phyloP scores from a whole-genome alignment of 2,797 vertebrate genomes.

The Lepus townsendii region DNA sequence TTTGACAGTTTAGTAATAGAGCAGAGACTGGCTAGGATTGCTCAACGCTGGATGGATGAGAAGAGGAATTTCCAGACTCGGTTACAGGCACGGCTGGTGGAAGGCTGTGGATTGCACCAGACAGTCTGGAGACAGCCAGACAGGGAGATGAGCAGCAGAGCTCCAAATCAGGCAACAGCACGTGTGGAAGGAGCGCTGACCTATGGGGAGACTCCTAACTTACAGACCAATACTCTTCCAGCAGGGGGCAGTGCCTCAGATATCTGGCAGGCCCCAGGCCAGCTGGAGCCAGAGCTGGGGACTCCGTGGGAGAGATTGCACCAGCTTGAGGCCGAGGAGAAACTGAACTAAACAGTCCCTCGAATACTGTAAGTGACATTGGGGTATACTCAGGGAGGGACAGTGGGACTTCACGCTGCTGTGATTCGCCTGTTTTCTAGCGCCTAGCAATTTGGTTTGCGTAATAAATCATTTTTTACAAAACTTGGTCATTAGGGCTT shows the following conservation, averaged over 20 bases:
- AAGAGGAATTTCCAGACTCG: constrained; percentile 68
- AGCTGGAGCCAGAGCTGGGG: constrained; percentile 55
- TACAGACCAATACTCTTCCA: constrained; percentile 73
- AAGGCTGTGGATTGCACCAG: constrained; percentile 50
- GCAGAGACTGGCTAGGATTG: constrained; percentile 12
- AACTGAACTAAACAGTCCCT: constrained; percentile 62
- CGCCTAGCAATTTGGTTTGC: constrained; percentile 29
- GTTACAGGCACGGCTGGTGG: constrained; percentile 41
- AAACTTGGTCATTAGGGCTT: constrained; percentile 11
- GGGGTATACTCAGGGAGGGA: constrained; percentile 54
- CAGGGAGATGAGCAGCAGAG: constrained; percentile 57
- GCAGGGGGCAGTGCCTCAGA: constrained; percentile 77
- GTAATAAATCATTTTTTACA: constrained; percentile 34
- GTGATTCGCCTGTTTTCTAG: constrained; percentile 37
- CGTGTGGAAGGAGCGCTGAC: constrained; percentile 54
- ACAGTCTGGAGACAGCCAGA: constrained; percentile 77
- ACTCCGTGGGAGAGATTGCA: constrained; percentile 57
- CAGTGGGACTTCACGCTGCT: neutral
- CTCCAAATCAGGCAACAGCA: constrained; percentile 78
- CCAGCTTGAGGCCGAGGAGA: constrained; percentile 31
- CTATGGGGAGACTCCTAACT: constrained; percentile 46
- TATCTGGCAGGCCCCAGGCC: neutral
- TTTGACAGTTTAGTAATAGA: constrained; percentile 28
- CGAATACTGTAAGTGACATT: constrained; percentile 78
- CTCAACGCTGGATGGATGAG: constrained; percentile 46